phyloP scores from a whole-genome alignment of 2,797 vertebrate genomes.

The Octomys mimax region DNA sequence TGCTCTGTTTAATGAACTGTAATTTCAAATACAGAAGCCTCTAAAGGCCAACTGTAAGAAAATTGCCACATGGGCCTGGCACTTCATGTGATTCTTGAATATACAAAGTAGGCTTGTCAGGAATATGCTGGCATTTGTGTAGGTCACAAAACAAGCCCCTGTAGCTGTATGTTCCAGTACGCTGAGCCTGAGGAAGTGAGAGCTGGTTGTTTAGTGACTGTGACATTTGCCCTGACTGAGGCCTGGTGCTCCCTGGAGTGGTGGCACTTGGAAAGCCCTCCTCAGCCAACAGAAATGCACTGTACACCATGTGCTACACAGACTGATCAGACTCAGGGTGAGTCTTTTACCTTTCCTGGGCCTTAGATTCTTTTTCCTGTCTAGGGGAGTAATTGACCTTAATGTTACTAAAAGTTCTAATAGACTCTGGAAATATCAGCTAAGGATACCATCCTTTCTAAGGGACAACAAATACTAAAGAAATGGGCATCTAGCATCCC shows the following conservation, averaged over 20 bases:
- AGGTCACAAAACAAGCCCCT: not conserved
- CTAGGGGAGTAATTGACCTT: not conserved
- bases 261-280: not conserved
- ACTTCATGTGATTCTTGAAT: slow-evolving; percentile 33
- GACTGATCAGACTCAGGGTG: not conserved
- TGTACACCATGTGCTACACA: not conserved
- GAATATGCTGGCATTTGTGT: not conserved
- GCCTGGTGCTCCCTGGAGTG: not conserved
- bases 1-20: not conserved
- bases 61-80: not conserved
- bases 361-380: not conserved
- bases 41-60: slow-evolving; percentile 34
- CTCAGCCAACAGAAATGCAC: not conserved
- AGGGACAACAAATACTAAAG: not conserved
- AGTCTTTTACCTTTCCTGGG: not conserved
- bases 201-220: not conserved
- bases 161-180: not conserved
- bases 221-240: not conserved
- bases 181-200: not conserved
- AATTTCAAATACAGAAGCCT: not conserved
- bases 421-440: not conserved
- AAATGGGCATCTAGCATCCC: not conserved
- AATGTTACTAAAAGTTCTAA: slow-evolving; percentile 9
- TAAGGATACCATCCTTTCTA: not conserved
- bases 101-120: slow-evolving; percentile 44